Evolutionary conservation across 2,113 vertebrate species (phyloP).

Genomic region (Melanerpes formicivorus): DNA sequence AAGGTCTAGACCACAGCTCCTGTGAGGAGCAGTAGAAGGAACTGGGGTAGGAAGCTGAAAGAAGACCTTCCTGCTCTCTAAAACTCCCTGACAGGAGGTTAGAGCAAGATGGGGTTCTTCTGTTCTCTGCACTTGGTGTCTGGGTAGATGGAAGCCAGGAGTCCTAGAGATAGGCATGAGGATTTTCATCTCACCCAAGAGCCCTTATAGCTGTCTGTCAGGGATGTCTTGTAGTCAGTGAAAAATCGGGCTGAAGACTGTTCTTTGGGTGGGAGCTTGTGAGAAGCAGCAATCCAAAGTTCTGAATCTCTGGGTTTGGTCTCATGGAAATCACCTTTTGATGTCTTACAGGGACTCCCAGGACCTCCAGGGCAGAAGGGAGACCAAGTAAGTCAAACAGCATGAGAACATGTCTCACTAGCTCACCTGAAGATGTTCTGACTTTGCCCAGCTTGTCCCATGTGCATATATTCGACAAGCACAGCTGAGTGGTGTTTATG

Average conservation of each 20-base stretch:
- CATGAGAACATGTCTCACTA: not conserved
- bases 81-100: no score
- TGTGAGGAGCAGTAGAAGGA: no score
- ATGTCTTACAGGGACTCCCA: slow-evolving; percentile 76
- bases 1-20: no score
- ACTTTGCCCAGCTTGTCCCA: not conserved
- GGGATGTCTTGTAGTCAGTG: not conserved
- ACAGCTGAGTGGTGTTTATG: not conserved
- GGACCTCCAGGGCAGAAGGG: slow-evolving; percentile 86
- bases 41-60: no score
- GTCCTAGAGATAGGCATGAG: not conserved
- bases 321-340: not conserved
- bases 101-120: no score
- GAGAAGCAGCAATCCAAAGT: not conserved
- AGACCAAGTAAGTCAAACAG: slow-evolving; percentile 75
- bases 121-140: not conserved
- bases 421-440: not conserved
- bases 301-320: not conserved
- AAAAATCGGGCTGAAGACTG: not conserved
- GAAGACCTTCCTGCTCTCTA: no score
- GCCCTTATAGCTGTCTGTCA: not conserved
- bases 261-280: not conserved
- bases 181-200: not conserved
- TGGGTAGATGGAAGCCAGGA: not conserved
- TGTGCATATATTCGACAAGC: not conserved